phyloP scores from a whole-genome alignment of 1,140 invertebrate species.

The Magallana angulata region DNA sequence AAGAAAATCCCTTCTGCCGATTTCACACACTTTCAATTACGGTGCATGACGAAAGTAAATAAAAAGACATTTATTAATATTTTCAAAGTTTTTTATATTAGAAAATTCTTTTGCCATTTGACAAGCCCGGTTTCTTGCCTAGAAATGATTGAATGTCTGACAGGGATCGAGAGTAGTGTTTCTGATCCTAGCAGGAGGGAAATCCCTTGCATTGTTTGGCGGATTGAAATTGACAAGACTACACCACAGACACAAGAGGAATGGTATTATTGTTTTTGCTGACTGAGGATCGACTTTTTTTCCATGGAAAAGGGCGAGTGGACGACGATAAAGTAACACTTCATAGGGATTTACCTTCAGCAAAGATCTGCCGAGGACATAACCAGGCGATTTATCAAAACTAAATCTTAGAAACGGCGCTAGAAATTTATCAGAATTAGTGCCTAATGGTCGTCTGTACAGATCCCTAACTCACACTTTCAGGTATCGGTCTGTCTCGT shows the following conservation, averaged over 20 bases:
- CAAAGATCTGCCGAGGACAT: background rate
- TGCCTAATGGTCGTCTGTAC: background rate
- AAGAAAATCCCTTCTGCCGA: background rate
- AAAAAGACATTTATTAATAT: background rate
- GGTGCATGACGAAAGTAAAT: constrained; percentile 1
- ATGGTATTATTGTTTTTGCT: constrained; percentile 6
- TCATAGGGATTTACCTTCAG: background rate
- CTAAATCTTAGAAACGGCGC: background rate
- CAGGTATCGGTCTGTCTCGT: background rate
- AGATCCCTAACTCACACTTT: constrained; percentile 15
- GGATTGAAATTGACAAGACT: background rate
- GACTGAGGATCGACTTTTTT: constrained; percentile 5
- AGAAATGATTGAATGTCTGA: background rate
- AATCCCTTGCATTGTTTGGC: background rate
- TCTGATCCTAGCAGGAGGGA: background rate
- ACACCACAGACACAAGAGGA: background rate
- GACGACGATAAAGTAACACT: background rate
- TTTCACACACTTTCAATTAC: background rate
- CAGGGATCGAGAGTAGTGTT: background rate
- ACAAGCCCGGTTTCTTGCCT: background rate
- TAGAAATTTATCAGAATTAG: constrained; percentile 30
- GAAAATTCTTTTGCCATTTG: background rate
- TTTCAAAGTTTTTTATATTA: background rate
- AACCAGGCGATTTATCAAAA: constrained; percentile 6
- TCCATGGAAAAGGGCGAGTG: background rate